Conservation (phyloP, 2,113 vertebrate species). For the Festucalex cinctus region DNA sequence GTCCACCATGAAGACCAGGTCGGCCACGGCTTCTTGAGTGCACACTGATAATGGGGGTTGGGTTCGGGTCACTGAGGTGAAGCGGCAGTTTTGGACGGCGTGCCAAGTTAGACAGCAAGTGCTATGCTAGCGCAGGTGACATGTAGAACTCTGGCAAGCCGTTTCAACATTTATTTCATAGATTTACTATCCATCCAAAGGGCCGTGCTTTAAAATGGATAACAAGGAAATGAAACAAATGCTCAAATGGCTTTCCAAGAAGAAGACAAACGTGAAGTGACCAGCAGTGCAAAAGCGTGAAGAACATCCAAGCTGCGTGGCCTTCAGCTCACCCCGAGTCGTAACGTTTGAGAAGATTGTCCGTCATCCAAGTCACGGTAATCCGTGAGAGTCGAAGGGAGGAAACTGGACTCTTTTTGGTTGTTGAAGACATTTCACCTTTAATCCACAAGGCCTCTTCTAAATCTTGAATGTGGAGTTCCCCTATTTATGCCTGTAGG, state of each 20-base stretch:
- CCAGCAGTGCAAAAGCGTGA: conserved; percentile 1
- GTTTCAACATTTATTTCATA: background rate
- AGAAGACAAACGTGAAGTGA: background rate
- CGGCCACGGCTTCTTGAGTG: conserved; percentile 79
- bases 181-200: background rate
- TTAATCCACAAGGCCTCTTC: background rate
- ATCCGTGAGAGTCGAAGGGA: background rate
- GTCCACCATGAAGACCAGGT: conserved; percentile 94
- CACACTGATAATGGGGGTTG: conserved; percentile 77
- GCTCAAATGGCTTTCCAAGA: background rate
- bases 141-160: background rate
- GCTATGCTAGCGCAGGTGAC: background rate
- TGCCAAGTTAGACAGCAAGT: background rate
- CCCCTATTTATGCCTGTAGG: background rate
- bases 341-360: background rate
- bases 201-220: background rate
- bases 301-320: conserved; percentile 5
- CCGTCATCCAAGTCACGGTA: background rate
- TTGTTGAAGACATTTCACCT: background rate
- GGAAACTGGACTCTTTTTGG: background rate
- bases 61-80: conserved; percentile 7
- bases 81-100: background rate
- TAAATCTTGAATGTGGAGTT: background rate
- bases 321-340: background rate
- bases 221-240: background rate